Evolutionary conservation across 1,140 invertebrate species (phyloP), one percentile per base, ranked within the genome.

Genomic region (Dendrolimus kikuchii): DNA sequence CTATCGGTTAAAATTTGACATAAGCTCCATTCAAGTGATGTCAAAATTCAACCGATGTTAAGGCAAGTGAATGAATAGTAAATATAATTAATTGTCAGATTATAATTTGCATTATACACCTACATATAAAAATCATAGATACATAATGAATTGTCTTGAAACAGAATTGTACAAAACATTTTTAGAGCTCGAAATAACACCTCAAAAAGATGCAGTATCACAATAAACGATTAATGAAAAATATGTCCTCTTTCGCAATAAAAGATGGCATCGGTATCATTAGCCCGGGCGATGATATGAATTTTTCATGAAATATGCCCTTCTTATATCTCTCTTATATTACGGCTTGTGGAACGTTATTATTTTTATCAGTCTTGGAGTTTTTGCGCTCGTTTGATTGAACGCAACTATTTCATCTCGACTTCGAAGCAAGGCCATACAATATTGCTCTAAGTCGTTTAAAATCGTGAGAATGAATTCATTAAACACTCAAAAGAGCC

Each of bases 251-350:
- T 62, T 64, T 67, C 66, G 73, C 72, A 74, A 78, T 81, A 82
- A 79, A 80, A 82, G 71, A 85, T 77, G 74, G 76, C 69, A 76
- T 80, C 68, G 64, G 65, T 74, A 74, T 85, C 81, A 82, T 85
- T 85, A 85, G 75, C 64, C 61, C 61, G 58, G 45, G 66, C 64
- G 66, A 71, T 64, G 67, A 71, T 80, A 82, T 85, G 81, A 82
- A 85, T 85, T 85, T 85, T 82, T 85, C 81, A 85, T 85, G 77
- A 80, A 80, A 82, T 83, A 81, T 80, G 67, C 63, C 67, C 69
- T 23, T 71, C 66, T 65, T 69, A 74, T 55, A 68, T 64, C 57
- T 54, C 61, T 63, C 65, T 67, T 72, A 73, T 72, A 69, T 75
- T 67, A 57, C 64, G 38, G 55, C 62, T 58, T 60, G 64, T 74